These are phyloP conservation scores for Heliconius hewitsoni DNA, from an alignment of 1,140 invertebrate genomes.

Conservation along the genomic window DNA sequence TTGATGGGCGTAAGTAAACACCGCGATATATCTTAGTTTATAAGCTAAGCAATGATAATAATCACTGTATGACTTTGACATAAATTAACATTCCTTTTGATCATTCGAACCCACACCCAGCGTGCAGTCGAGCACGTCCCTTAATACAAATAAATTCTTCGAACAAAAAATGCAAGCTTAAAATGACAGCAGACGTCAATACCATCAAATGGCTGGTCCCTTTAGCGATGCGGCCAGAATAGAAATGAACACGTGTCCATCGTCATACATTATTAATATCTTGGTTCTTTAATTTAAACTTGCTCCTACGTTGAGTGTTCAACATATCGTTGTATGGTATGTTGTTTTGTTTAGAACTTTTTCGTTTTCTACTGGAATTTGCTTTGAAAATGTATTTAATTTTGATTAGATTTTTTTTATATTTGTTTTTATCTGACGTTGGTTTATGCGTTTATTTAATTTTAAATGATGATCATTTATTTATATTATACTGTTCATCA, in stretches of 20 bases:
- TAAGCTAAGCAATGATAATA: too few species aligned
- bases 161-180: neutral
- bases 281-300: neutral
- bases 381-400: too few species aligned
- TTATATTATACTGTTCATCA: neutral
- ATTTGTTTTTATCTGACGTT: too few species aligned
- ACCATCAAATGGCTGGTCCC: neutral
- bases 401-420: too few species aligned
- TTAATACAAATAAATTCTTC: neutral
- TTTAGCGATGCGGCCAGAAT: neutral
- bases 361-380: neutral
- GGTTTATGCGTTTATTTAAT: too few species aligned
- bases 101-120: neutral
- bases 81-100: too few species aligned
- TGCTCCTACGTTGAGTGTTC: neutral
- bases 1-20: too few species aligned
- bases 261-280: constrained; percentile 7
- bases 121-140: neutral
- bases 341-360: neutral
- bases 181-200: constrained; percentile 11
- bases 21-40: too few species aligned
- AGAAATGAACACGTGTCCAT: constrained; percentile 8
- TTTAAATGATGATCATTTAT: too few species aligned
- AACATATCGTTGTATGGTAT: neutral
- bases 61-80: too few species aligned